These are phyloP conservation scores for Anticlea derivata DNA, from an alignment of 2,888 invertebrate genomes.

Conservation along the genomic window DNA sequence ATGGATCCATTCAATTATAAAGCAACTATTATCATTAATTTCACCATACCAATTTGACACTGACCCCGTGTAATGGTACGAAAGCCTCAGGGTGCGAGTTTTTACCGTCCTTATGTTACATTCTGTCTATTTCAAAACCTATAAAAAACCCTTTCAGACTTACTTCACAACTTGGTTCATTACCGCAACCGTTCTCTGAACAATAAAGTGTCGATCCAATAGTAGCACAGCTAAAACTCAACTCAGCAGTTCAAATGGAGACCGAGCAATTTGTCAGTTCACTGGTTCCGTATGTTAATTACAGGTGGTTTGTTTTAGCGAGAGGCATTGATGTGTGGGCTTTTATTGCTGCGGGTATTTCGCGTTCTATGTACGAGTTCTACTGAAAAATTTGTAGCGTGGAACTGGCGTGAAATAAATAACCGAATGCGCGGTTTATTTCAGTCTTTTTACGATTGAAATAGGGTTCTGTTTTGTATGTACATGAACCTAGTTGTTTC, in stretches of 20 bases:
- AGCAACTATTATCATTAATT: too few relatives aligned
- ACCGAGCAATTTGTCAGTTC: constrained; percentile 30
- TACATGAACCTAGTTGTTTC: background rate
- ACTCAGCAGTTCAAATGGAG: constrained; percentile 16
- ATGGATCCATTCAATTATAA: too few relatives aligned
- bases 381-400: constrained; percentile 18
- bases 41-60: too few relatives aligned
- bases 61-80: too few relatives aligned
- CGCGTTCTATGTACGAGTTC: constrained; percentile 16
- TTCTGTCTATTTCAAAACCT: too few relatives aligned
- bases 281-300: constrained; percentile 27
- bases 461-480: constrained; percentile 2
- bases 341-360: constrained; percentile 20
- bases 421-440: background rate
- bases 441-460: background rate
- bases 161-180: too few relatives aligned
- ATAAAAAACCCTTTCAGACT: background rate
- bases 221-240: constrained; percentile 12
- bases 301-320: constrained; percentile 24
- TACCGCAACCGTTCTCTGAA: background rate
- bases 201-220: constrained; percentile 6
- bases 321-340: constrained; percentile 14
- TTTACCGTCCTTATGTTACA: too few relatives aligned
- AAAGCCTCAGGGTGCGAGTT: too few relatives aligned
- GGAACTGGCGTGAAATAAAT: constrained; percentile 8